Evolutionary conservation across 1,140 invertebrate species (phyloP).

Genomic region (Stenopsyche tienmushanensis): DNA sequence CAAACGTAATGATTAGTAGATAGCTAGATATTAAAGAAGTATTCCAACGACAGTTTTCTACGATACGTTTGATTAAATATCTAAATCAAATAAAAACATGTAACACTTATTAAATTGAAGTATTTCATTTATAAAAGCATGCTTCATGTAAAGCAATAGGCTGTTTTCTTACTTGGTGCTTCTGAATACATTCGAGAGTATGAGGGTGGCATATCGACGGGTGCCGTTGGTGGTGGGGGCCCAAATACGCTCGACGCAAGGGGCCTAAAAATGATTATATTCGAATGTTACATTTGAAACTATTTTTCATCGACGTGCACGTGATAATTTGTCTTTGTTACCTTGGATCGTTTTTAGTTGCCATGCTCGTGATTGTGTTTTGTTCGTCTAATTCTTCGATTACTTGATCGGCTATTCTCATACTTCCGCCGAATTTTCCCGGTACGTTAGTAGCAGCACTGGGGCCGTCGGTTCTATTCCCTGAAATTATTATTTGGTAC

Average conservation of each 20-base stretch:
- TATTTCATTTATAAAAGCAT: too few species aligned
- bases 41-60: too few species aligned
- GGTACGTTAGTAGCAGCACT: neutral
- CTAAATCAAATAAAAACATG: too few species aligned
- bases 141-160: too few species aligned
- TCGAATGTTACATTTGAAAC: constrained; percentile 42
- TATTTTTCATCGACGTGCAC: constrained; percentile 48
- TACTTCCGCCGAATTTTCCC: constrained; percentile 55
- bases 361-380: constrained; percentile 72
- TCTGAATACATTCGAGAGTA: constrained; percentile 44
- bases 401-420: constrained; percentile 71
- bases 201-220: constrained; percentile 47
- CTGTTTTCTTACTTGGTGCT: constrained; percentile 37
- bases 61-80: too few species aligned
- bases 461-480: neutral
- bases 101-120: too few species aligned
- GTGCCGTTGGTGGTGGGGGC: constrained; percentile 50
- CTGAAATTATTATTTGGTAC: neutral
- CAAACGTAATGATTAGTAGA: too few species aligned
- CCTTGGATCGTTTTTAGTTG: constrained; percentile 55
- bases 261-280: constrained; percentile 47
- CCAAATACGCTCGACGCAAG: constrained; percentile 60
- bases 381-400: constrained; percentile 84
- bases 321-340: constrained; percentile 44
- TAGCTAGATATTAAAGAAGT: too few species aligned